Evolutionary conservation across 2,113 vertebrate species (phyloP), one percentile per base, ranked within the genome.

Genomic region (Toxostoma redivivum): DNA sequence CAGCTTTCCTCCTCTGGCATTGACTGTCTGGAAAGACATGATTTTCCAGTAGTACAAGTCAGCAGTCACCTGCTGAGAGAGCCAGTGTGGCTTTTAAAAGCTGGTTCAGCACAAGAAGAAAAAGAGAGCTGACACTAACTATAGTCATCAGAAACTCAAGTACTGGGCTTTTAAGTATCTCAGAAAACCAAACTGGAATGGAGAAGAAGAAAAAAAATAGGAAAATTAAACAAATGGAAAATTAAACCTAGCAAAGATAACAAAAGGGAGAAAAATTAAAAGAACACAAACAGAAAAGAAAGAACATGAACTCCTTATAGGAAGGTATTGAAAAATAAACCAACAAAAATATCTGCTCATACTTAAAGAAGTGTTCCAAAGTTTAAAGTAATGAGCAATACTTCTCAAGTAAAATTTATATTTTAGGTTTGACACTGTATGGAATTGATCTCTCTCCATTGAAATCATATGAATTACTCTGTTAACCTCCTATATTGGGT

Each of bases 1-100:
- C 74, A 77, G 35, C 71, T 94, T 90, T 94, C 74, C 44, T 90
- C 47, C 64, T 90, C 71, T 93, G 67, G 64, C 67, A 86, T 11
- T 93, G 88, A 94, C 71, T 88, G 74, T 58, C 86, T 94, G 57
- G 47, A 93, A 96, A 86, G 60, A 37, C 1, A 20, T 60, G 54
- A 72, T 91, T 86, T 95, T 92, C 60, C 89, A 85, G 71, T 66
- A 90, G 45, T 33, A 74, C 54, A 81, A 90, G 85, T 82, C 81
- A 92, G 85, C 79, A 95, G 51, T 62, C 79, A 81, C 94, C 90
- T 90, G 85, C 92, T 90, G 76, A 90, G 87, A 89, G 33, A 91
- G 35, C 38, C 16, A 4, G 51, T 83, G 67, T 61, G 64, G 50
- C 42, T 96, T 81, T 86, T 90, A 93, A 92, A 95, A 92, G 60